These are phyloP conservation scores for Octonoba sinensis DNA, from an alignment of 2,888 invertebrate species.

Conservation along the genomic window DNA sequence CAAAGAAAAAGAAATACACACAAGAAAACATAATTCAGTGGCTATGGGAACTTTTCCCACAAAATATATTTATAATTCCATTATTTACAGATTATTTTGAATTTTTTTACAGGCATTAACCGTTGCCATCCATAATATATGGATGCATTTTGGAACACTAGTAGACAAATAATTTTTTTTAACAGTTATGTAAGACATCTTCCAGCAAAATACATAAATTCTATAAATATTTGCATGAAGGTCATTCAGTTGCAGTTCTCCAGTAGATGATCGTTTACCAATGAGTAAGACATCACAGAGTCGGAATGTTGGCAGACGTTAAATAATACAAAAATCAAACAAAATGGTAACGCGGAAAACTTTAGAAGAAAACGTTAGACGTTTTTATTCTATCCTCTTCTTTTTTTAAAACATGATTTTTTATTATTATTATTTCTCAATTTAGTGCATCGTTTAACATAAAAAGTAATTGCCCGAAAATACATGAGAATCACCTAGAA, in stretches of 20 bases:
- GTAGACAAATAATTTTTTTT: conserved; percentile 51
- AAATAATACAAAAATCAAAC: too few relatives aligned
- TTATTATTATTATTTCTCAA: too few relatives aligned
- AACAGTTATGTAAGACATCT: conserved; percentile 26
- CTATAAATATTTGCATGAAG: conserved; percentile 20
- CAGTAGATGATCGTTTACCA: background rate
- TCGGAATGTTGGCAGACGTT: too few relatives aligned
- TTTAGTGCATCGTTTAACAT: too few relatives aligned
- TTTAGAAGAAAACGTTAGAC: too few relatives aligned
- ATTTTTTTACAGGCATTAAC: conserved; percentile 25
- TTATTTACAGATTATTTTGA: conserved; percentile 46
- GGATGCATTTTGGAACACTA: conserved; percentile 25
- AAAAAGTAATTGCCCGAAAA: too few relatives aligned
- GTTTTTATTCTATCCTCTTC: too few relatives aligned
- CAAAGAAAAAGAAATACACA: background rate
- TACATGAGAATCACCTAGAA: too few relatives aligned
- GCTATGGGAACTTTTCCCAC: conserved; percentile 54
- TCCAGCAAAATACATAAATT: conserved; percentile 29
- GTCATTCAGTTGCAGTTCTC: background rate
- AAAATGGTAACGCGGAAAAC: too few relatives aligned
- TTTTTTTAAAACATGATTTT: too few relatives aligned
- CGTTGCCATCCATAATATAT: conserved; percentile 54
- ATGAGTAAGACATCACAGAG: conserved; percentile 34
- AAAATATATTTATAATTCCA: conserved; percentile 58
- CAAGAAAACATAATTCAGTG: conserved; percentile 1